These are phyloP conservation scores for Cassiopea andromeda DNA, from an alignment of 30 jellyfish, hydroid and myxozoan genomes.

Conservation along the genomic window DNA sequence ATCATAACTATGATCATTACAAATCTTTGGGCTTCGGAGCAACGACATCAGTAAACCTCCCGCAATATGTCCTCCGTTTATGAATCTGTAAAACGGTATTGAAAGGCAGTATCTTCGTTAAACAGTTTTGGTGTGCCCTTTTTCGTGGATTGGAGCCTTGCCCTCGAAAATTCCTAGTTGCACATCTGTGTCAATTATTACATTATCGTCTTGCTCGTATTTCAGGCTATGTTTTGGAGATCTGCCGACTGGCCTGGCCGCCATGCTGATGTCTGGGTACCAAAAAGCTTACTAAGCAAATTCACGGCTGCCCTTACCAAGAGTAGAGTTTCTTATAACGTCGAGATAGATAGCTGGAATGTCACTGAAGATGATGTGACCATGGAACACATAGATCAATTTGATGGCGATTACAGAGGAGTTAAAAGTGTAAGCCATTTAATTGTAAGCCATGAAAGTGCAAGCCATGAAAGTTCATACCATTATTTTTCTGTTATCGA, in stretches of 20 bases:
- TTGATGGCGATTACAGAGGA: conserved; percentile 74
- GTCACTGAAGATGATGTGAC: conserved; percentile 34
- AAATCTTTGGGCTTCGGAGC: background rate
- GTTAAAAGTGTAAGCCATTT: conserved; percentile 68
- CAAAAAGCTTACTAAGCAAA: conserved; percentile 14
- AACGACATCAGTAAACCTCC: too few species aligned
- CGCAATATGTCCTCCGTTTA: too few species aligned
- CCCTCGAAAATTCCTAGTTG: too few species aligned
- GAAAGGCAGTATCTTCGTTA: background rate
- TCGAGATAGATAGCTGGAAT: conserved; percentile 37
- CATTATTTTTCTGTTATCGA: too few species aligned
- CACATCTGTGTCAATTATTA: too few species aligned
- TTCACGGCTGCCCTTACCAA: conserved; percentile 18
- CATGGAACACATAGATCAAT: conserved; percentile 62
- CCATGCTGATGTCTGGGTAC: conserved; percentile 83
- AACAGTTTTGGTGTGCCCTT: too few species aligned
- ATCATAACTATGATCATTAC: too few species aligned
- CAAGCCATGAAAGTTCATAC: too few species aligned
- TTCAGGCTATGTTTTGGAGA: conserved; percentile 86
- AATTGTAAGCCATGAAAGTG: too few species aligned
- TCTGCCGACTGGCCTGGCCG: conserved; percentile 81
- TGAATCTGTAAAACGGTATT: too few species aligned
- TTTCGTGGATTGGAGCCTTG: too few species aligned
- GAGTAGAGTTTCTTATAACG: conserved; percentile 38
- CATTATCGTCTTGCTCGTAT: background rate